Evolutionary conservation across 2,797 vertebrate genomes (phyloP).

Genomic region (Lagocephalus sceleratus): DNA sequence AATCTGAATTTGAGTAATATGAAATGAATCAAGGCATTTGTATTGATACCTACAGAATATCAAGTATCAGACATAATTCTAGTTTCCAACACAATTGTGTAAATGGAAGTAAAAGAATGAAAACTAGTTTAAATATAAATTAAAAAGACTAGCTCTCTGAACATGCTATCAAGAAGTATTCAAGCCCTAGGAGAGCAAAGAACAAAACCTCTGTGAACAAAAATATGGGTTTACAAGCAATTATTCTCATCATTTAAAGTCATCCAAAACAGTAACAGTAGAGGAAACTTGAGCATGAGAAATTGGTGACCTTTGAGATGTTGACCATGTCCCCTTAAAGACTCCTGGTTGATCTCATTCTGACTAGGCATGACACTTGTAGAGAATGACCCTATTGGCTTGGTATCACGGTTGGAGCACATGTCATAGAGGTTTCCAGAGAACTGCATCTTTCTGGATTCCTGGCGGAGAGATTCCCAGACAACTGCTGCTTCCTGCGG

Average conservation of each 20-base stretch:
- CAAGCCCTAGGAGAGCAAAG: conserved; percentile 43
- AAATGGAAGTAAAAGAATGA: conserved; percentile 52
- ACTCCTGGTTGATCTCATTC: conserved; percentile 86
- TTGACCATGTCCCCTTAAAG: conserved; percentile 69
- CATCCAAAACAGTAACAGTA: conserved; percentile 56
- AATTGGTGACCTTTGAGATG: conserved; percentile 7
- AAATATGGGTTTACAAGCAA: conserved; percentile 55
- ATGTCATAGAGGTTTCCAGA: conserved; percentile 90
- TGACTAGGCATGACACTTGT: conserved; percentile 35
- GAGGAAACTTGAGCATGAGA: conserved; percentile 40
- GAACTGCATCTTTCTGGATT: conserved; percentile 88
- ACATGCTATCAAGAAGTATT: conserved; percentile 60
- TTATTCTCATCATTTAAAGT: conserved; percentile 32
- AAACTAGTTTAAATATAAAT: conserved; percentile 48
- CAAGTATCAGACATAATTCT: conserved; percentile 4
- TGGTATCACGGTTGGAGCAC: conserved; percentile 75
- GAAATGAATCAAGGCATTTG: conserved; percentile 19
- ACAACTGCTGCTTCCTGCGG: conserved; percentile 83
- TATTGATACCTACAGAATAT: too few relatives aligned
- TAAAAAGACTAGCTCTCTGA: conserved; percentile 60
- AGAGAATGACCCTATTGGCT: conserved; percentile 37
- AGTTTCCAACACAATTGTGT: conserved; percentile 25
- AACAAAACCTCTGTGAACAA: conserved; percentile 35
- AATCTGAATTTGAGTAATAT: neutral
- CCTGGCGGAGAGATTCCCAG: conserved; percentile 90